A percentile compares a stretch with the other conserved stretches of the same genome.
Conservation (phyloP, 1,140 invertebrate genomes). For the Parasteatoda tepidariorum region DNA sequence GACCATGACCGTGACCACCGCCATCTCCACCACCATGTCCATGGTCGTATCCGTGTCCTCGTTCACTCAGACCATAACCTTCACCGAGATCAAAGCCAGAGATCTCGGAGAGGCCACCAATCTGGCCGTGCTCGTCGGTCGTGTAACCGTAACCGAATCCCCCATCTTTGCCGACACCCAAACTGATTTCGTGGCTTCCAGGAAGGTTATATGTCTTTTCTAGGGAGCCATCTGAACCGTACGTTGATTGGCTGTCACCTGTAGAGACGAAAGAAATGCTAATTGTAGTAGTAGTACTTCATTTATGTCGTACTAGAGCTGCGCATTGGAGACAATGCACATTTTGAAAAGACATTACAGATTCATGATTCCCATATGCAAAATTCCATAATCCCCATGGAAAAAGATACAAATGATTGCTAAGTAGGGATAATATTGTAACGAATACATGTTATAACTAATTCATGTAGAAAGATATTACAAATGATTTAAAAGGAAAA, state of each 20-base stretch:
- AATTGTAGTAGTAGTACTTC: no score
- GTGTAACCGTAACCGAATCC: conserved; percentile 44
- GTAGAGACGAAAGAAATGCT: neutral
- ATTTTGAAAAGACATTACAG: no score
- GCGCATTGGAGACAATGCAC: no score
- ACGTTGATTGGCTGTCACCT: conserved; percentile 1
- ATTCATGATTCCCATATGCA: no score
- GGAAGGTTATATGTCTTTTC: conserved; percentile 22
- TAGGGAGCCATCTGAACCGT: neutral
- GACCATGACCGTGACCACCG: neutral
- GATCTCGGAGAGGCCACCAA: neutral
- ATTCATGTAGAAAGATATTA: no score
- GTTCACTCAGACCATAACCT: conserved; percentile 9
- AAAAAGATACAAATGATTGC: no score
- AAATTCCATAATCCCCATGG: no score
- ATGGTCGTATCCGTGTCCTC: conserved; percentile 27
- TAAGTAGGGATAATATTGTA: no score
- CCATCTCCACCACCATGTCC: neutral
- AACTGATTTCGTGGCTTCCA: conserved; percentile 26
- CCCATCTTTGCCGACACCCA: conserved; percentile 23
- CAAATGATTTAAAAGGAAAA: no score
- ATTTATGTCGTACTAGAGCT: no score
- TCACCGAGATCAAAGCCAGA: conserved; percentile 13
- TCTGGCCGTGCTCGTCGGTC: conserved; percentile 33
- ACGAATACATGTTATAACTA: no score